A percentile compares a stretch with the other conserved stretches of the same genome.
phyloP scores from a whole-genome alignment of 2,113 vertebrate genomes.

The Seriola quinqueradiata region DNA sequence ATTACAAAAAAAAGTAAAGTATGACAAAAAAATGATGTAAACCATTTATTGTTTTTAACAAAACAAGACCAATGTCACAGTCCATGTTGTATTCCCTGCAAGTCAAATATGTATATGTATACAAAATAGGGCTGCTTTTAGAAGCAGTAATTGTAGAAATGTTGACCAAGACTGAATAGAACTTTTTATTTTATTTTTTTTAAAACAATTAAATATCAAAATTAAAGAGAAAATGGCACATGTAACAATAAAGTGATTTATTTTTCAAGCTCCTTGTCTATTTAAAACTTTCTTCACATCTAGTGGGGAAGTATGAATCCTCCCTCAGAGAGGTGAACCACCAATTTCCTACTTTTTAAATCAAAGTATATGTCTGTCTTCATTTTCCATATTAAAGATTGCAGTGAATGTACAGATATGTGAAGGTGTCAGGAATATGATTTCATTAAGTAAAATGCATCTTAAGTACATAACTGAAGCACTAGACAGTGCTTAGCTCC shows the following conservation, averaged over 20 bases:
- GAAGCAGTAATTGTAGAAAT: constrained; percentile 32
- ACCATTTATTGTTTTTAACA: constrained; percentile 73
- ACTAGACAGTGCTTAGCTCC: constrained; percentile 29
- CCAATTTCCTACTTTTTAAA: not conserved
- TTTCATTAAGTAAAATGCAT: constrained; percentile 23
- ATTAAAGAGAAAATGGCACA: constrained; percentile 63
- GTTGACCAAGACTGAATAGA: constrained; percentile 9
- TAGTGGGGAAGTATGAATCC: not conserved
- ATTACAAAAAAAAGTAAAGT: constrained; percentile 24
- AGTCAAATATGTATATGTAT: constrained; percentile 32
- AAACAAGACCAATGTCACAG: constrained; percentile 56
- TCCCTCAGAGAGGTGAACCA: not conserved
- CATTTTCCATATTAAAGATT: constrained; percentile 14
- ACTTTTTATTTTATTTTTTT: not conserved
- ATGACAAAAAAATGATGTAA: constrained; percentile 42
- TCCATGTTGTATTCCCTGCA: constrained; percentile 43
- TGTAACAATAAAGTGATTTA: constrained; percentile 40
- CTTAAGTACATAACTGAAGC: constrained; percentile 16
- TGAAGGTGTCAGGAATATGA: not conserved
- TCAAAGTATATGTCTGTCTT: not conserved
- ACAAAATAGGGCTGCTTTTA: constrained; percentile 57
- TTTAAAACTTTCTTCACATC: not conserved
- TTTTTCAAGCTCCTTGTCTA: constrained; percentile 17
- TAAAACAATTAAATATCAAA: constrained; percentile 47
- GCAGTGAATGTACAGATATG: not conserved